A percentile compares a stretch with the other conserved stretches of the same genome.
Conservation (phyloP, 2,113 vertebrate genomes). For the Thunnus thynnus region DNA sequence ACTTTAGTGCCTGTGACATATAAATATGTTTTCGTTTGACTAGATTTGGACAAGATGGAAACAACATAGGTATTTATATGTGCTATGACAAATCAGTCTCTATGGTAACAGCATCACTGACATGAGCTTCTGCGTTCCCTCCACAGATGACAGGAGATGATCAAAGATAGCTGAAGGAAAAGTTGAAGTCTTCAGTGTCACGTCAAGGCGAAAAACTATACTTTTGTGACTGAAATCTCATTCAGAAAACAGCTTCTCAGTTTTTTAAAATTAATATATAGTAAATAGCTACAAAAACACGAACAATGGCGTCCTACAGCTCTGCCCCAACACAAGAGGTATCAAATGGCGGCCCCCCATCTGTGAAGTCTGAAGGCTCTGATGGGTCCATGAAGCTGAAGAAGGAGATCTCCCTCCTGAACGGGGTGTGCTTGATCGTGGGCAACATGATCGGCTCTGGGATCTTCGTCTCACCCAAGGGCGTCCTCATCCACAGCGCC, state of each 20-base stretch:
- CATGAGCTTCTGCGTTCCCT: slow-evolving; percentile 39
- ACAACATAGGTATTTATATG: slow-evolving; percentile 19
- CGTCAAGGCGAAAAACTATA: neutral
- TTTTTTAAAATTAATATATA: neutral
- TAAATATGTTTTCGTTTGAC: slow-evolving; percentile 49
- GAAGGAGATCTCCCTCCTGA: slow-evolving; percentile 93
- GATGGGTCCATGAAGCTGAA: slow-evolving; percentile 88
- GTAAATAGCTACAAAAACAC: neutral
- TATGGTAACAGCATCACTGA: slow-evolving; percentile 49
- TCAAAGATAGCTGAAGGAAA: slow-evolving; percentile 55
- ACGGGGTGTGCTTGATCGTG: slow-evolving; percentile 93
- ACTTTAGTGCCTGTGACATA: slow-evolving; percentile 29
- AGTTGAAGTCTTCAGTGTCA: slow-evolving; percentile 13
- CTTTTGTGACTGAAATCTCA: slow-evolving; percentile 27
- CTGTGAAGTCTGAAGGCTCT: slow-evolving; percentile 22
- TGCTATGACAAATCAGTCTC: slow-evolving; percentile 13
- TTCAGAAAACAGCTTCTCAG: neutral
- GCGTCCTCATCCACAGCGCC: slow-evolving; percentile 91
- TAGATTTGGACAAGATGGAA: slow-evolving; percentile 9
- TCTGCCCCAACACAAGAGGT: slow-evolving; percentile 72
- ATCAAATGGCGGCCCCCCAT: slow-evolving; percentile 47
- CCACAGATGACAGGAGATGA: slow-evolving; percentile 77
- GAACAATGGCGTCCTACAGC: slow-evolving; percentile 85
- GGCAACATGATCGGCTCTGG: slow-evolving; percentile 97
- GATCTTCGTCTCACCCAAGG: slow-evolving; percentile 95